Evolutionary conservation across 2,888 invertebrate species (phyloP).

Genomic region (Drosophila lacicola): DNA sequence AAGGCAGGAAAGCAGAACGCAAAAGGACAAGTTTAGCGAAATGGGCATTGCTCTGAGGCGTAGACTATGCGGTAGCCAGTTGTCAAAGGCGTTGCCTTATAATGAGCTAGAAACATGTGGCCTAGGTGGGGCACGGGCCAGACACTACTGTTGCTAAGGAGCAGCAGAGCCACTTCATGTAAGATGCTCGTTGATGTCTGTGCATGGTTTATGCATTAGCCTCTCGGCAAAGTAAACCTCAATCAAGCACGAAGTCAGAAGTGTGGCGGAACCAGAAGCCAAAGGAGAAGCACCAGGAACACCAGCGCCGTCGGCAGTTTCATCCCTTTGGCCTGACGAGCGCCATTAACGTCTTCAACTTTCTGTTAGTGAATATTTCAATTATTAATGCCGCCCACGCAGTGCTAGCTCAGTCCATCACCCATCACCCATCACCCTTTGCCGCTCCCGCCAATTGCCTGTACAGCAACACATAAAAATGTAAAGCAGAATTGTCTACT

Average conservation of each 20-base stretch:
- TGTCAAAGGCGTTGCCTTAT: slow-evolving; percentile 62
- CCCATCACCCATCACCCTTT: neutral
- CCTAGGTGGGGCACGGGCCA: slow-evolving; percentile 25
- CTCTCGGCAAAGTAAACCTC: slow-evolving; percentile 73
- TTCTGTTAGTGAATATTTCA: slow-evolving; percentile 82
- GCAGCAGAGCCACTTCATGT: slow-evolving; percentile 49
- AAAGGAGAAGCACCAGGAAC: slow-evolving; percentile 41
- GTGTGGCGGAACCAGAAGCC: slow-evolving; percentile 20
- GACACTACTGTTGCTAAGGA: slow-evolving; percentile 44
- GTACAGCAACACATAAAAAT: slow-evolving; percentile 67
- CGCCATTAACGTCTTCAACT: slow-evolving; percentile 81
- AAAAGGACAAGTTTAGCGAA: slow-evolving; percentile 59
- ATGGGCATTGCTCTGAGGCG: slow-evolving; percentile 53
- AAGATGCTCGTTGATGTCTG: slow-evolving; percentile 74
- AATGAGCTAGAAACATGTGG: slow-evolving; percentile 72
- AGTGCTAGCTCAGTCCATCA: slow-evolving; percentile 17
- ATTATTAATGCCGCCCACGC: slow-evolving; percentile 76
- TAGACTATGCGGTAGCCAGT: slow-evolving; percentile 41
- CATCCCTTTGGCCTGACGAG: slow-evolving; percentile 64
- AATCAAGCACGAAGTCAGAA: slow-evolving; percentile 72
- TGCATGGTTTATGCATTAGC: slow-evolving; percentile 80
- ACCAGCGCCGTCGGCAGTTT: slow-evolving; percentile 39
- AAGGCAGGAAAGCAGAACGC: slow-evolving; percentile 18
- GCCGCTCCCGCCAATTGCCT: slow-evolving; percentile 32
- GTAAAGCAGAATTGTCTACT: slow-evolving; percentile 63